Base-by-base conservation (phyloP, 2,797 vertebrate genomes). In the Scarus forsteni region DNA sequence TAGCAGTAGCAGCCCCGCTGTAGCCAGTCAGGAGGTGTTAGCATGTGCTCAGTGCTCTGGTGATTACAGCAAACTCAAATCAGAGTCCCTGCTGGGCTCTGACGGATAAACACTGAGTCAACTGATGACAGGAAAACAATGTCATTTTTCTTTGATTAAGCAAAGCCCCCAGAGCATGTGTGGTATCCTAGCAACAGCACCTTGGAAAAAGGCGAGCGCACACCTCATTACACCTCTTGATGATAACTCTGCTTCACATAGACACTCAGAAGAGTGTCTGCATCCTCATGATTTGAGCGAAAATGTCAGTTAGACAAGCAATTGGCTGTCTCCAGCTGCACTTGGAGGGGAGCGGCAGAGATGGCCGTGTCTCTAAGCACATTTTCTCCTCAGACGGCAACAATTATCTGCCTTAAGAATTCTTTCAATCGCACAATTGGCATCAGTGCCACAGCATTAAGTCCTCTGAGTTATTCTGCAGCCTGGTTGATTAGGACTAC, bases 161-260 rank as follows among this genome's bases (percentile, higher is more conserved):
- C 79, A 56, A 62, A 78, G 64, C 61, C 74, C 73, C 70, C 10
- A 51, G 68, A 75, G 85, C 18, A 34, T 44, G 74, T 60, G 60
- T 16, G n/a, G 73, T 85, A 90, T 89, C 85, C 46, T 88, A 85
- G 84, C 85, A 92, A 90, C 90, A 64, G 70, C 66, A 76, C 77
- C 65, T 70, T 62, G 60, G 59, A 79, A 66, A 76, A 14, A 74
- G 68, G 49, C 59, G 34, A 12, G 51, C 46, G 65, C 78, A 78
- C 60, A 80, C 71, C 82, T 90, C 77, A 77, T 66, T 90, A 77
- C 75, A 73, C 38, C 62, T 85, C 54, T 81, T 85, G 61, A 87
- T 89, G 83, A 77, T 85, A 82, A 82, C 60, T 83, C 60, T 19
- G 42, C 73, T 60, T 77, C 39, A 76, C 65, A 67, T 72, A 58